Conservation (phyloP, 2,797 vertebrate species). For the Arctocebus calabarensis region DNA sequence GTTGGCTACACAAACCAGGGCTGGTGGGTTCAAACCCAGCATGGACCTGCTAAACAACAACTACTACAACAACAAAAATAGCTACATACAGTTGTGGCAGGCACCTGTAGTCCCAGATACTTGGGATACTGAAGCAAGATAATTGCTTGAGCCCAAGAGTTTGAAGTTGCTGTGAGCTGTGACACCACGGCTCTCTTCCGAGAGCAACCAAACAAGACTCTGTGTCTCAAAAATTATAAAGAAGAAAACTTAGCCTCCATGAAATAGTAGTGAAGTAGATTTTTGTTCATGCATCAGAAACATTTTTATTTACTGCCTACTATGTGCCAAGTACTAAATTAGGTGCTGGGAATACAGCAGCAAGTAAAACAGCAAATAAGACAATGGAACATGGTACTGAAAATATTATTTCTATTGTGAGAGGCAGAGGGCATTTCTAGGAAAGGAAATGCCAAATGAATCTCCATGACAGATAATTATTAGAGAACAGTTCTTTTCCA, state of each 20-base stretch:
- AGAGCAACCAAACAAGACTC: no score
- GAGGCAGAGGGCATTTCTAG: background rate
- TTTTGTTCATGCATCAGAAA: conserved; percentile 4
- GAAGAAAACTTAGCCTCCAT: conserved; percentile 38
- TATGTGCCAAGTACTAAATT: background rate
- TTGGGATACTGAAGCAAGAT: no score
- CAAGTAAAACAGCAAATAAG: conserved; percentile 12
- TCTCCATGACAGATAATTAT: conserved; percentile 5
- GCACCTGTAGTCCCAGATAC: no score
- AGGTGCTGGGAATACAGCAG: conserved; percentile 18
- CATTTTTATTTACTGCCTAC: background rate
- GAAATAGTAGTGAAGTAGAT: background rate
- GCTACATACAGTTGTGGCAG: no score
- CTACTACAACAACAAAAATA: no score
- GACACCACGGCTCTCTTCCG: no score
- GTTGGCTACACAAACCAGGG: no score
- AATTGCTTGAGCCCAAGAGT: no score
- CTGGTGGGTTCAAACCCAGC: no score
- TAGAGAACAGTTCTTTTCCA: conserved; percentile 14
- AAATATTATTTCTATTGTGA: conserved; percentile 62
- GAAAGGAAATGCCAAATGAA: conserved; percentile 40
- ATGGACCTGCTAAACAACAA: no score
- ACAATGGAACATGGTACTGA: background rate
- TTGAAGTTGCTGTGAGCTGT: no score
- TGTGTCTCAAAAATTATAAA: no score